These are phyloP conservation scores for Pseudomugil gertrudae DNA, from an alignment of 2,797 vertebrate species.

Conservation along the genomic window DNA sequence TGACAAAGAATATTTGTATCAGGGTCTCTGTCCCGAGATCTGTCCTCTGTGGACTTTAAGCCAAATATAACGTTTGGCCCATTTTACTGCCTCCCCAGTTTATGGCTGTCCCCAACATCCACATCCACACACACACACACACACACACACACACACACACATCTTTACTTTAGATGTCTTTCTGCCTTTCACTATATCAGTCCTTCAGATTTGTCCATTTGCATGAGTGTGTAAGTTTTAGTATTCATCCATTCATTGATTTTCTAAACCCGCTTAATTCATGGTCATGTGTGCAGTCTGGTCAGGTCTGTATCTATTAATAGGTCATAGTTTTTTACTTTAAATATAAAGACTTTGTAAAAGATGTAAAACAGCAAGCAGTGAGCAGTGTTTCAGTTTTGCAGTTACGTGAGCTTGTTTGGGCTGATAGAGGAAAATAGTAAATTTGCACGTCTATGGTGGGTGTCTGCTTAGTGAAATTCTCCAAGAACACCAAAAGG, in stretches of 20 bases:
- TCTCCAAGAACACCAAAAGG: not conserved
- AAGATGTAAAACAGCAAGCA: too few relatives aligned
- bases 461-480: not conserved
- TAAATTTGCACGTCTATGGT: not conserved
- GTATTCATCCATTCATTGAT: too few relatives aligned
- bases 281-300: too few relatives aligned
- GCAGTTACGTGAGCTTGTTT: not conserved
- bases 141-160: too few relatives aligned
- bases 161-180: slow-evolving; percentile 26
- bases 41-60: slow-evolving; percentile 53
- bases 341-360: too few relatives aligned
- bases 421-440: not conserved
- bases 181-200: slow-evolving; percentile 29
- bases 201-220: not conserved
- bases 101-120: slow-evolving; percentile 29
- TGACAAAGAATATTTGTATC: not conserved
- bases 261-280: too few relatives aligned
- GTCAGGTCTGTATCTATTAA: too few relatives aligned
- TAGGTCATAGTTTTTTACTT: too few relatives aligned
- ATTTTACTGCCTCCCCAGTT: slow-evolving; percentile 52
- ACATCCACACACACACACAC: too few relatives aligned
- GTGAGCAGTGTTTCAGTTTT: not conserved
- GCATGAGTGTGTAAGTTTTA: not conserved
- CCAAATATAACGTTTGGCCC: slow-evolving; percentile 75
- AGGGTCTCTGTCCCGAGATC: slow-evolving; percentile 12